Base-by-base conservation (phyloP, 2,888 invertebrate species). In the Calliphora vomitoria region DNA sequence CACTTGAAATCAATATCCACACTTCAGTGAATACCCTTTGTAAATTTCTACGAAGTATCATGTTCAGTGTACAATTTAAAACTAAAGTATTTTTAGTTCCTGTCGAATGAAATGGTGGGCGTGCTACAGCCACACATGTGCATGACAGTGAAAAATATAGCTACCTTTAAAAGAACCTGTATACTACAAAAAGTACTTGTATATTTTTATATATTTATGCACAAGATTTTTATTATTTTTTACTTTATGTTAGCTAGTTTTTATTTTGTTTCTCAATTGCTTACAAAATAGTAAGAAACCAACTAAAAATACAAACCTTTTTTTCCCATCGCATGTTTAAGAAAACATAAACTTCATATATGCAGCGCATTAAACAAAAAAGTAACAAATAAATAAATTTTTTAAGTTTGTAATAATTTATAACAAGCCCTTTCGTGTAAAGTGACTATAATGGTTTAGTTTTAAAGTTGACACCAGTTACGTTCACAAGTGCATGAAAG, bases 381-480 rank as follows among this genome's bases (percentile, higher is more conserved):
- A 31, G 13, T 69, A 15, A 4, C 15, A 60, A 74, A 60, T 44
- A 68, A 79, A 76, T 3, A 0, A 38, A 55, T 58, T 71, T 62
- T 74, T 79, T 41, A 69, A 82, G 72, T 68, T 84, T 81, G 75
- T 66, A 72, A 84, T 83, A 87, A 85, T 82, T 87, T 79, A 85
- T 85, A 85, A 87, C 84, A 85, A 78, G 78, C 58, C 69, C 74
- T n/a, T 79, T 50, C 84, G 84, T 87, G 87, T 74, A 53, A 53
- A 74, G 25, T 53, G 62, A 79, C 81, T 78, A 74, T 82, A 82
- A 79, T 55, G 68, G 78, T 76, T 74, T 78, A 74, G 84, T 84
- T 84, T 82, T 74, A 55, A 64, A 79, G 84, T 87, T 87, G 81
- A 87, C 87, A 87, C 84, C 58, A 84, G 68, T 55, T 75, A 64